Evolutionary conservation across 2,888 invertebrate genomes (phyloP), one percentile per base, ranked within the genome.

Genomic region (Clivina fossor): DNA sequence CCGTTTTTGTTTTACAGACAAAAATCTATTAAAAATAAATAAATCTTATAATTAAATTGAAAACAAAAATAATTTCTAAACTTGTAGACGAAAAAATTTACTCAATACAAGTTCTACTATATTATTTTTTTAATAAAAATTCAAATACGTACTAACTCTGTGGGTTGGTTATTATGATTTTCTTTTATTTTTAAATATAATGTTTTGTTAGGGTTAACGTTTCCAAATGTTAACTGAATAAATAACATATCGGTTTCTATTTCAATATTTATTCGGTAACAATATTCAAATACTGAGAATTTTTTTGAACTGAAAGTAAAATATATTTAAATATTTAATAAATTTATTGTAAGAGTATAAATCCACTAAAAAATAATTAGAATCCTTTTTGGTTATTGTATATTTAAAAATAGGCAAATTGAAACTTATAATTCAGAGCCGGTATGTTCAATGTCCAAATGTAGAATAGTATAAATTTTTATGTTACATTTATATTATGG

Each of bases 191-290:
- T 8, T 30, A 44, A 9, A 30, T 44, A 30, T n/a, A 44, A 44
- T 8, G 20, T 18, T 9, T 18, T 44, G 3, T 44, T 16, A 22
- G 7, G n/a, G 9, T 44, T 13, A 4, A 44, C 9, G 20, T 11
- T 44, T n/a, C 8, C 5, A 16, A 19, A 8, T 7, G 5, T 7
- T 30, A 44, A 2, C 1, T 28, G 11, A 11, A 44, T 19, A 18
- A 16, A 28, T 30, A 18, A n/a, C 20, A 11, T 11, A n/a, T 15
- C 32, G 11, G 28, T 5, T 11, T 44, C 30, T 15, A 44, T n/a
- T 30, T 44, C 30, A 1, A 44, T 30, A 16, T 44, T 44, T 19
- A 44, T 44, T 30, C 44, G 13, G 11, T 30, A 44, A 8, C 44
- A 18, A 20, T 44, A 44, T 11, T 44, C 44, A 2, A 44, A 11